Evolutionary conservation across 2,797 vertebrate species (phyloP), one percentile per base, ranked within the genome.

Genomic region (Enteromius mattozi): DNA sequence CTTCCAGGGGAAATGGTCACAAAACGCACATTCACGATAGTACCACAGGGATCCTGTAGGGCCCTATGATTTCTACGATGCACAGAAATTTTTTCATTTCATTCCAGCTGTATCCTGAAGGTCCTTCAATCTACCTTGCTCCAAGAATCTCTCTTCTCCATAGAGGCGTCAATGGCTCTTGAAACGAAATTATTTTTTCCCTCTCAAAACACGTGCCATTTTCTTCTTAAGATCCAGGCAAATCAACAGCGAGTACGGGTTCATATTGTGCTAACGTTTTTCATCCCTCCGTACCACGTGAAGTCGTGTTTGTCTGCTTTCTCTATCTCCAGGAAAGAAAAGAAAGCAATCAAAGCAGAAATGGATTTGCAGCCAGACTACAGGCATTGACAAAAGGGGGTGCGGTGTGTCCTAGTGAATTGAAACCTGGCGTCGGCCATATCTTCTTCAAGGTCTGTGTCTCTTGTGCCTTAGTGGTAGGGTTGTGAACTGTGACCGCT

Each of bases 331-430:
- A 83, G 63, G 45, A 88, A 87, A 91, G 87, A 89, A 91, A 78
- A 89, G 89, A 91, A 92, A 90, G 87, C 87, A 93, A 93, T 93
- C 89, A 92, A 89, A 86, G 81, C 81, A 86, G 86, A 91, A 90
- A 90, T 85, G 81, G 85, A 86, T 91, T 91, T 88, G 85, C 65
- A 87, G 86, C 45, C 69, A 69, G 78, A 80, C 84, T 83, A 86
- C 65, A 88, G 85, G 77, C 61, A 68, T 76, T 63, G 71, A 76
- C 0, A 19, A 85, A 65, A 65, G 83, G 30, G 78, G 40, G 56
- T 63, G 61, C 68, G 40, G 79, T 75, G 79, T 76, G 81, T 85
- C 86, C 84, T 56, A 37, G 71, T 88, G 87, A 91, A 92, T 87
- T 85, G 90, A 84, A 89, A 88, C 87, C 82, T 66, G 77, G 82